Conservation (phyloP, 2,888 invertebrate species). For the Mimachlamys varia region DNA sequence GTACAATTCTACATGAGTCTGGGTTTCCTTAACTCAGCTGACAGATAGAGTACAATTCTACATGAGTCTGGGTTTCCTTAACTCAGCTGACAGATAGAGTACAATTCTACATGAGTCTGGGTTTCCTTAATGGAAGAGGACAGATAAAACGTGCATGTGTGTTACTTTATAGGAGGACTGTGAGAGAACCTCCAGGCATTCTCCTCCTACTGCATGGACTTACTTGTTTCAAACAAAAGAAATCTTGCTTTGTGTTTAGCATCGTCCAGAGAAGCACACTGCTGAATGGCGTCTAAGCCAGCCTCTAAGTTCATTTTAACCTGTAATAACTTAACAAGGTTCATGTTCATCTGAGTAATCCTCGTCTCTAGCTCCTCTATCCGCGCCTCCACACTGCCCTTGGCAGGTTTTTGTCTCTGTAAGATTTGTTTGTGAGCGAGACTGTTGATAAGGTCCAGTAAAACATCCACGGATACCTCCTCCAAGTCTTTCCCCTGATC, state of each 20-base stretch:
- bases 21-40: no score
- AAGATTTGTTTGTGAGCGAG: slow-evolving; percentile 42
- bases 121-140: no score
- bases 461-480: slow-evolving; percentile 56
- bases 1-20: no score
- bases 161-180: no score
- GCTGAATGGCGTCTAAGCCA: slow-evolving; percentile 71
- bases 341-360: slow-evolving; percentile 75
- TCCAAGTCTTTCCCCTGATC: slow-evolving; percentile 26
- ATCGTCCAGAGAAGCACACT: slow-evolving; percentile 62
- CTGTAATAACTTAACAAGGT: slow-evolving; percentile 73
- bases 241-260: slow-evolving; percentile 66
- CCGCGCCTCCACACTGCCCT: slow-evolving; percentile 67
- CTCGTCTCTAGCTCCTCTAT: slow-evolving; percentile 78
- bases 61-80: no score
- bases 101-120: no score
- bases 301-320: slow-evolving; percentile 73
- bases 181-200: no score
- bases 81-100: no score
- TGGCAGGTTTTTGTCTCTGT: slow-evolving; percentile 44
- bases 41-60: no score
- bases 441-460: slow-evolving; percentile 47
- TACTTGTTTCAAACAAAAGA: slow-evolving; percentile 72
- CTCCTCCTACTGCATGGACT: slow-evolving; percentile 50
- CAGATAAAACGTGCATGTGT: no score